A percentile compares a stretch with the other conserved stretches of the same genome.
phyloP scores from a whole-genome alignment of 2,797 vertebrate genomes.

The Rhincodon typus region DNA sequence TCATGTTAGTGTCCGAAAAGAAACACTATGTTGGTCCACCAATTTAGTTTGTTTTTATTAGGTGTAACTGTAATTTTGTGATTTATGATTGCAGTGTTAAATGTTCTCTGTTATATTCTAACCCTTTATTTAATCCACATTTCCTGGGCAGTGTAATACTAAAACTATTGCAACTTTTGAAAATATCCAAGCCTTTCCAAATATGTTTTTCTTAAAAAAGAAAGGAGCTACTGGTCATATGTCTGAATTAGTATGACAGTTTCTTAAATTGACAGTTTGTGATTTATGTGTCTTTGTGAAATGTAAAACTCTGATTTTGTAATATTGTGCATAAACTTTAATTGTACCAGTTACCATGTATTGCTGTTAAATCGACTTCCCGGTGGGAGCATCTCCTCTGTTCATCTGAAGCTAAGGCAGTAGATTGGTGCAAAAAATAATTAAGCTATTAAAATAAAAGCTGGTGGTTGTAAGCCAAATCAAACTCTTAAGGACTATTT shows the following conservation, averaged over 20 bases:
- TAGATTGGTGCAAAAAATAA: conserved; percentile 20
- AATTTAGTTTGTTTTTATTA: neutral
- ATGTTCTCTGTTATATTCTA: neutral
- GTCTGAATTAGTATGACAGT: neutral
- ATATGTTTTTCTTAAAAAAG: neutral
- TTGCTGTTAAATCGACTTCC: neutral
- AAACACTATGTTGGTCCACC: neutral
- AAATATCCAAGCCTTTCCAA: neutral
- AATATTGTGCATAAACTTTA: neutral
- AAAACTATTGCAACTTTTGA: neutral
- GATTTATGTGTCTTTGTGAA: neutral
- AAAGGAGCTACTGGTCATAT: neutral
- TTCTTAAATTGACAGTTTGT: neutral
- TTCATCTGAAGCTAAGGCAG: neutral
- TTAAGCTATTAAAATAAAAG: neutral
- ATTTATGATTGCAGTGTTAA: neutral
- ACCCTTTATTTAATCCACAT: neutral
- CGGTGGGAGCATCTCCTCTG: neutral
- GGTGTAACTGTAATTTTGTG: neutral
- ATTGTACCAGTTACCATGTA: neutral
- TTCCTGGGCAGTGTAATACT: neutral
- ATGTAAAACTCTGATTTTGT: neutral
- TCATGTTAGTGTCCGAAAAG: neutral
- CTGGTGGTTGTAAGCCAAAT: neutral
- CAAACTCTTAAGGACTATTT: neutral